Evolutionary conservation across 2,113 vertebrate species (phyloP).

Genomic region (Amia ocellicauda): DNA sequence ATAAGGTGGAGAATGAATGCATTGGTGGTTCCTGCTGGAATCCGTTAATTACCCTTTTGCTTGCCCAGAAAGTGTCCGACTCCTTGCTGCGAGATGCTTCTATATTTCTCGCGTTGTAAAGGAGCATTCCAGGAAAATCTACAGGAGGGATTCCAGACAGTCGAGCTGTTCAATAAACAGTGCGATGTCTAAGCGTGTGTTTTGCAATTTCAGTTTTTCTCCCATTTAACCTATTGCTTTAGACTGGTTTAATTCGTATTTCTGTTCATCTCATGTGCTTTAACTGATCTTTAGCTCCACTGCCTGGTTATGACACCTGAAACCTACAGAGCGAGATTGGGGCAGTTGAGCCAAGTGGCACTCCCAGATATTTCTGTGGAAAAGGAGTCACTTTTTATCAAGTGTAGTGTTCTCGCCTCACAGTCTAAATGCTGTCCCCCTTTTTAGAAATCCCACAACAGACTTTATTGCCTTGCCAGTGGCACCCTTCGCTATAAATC

Average conservation of each 20-base stretch:
- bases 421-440: too few relatives aligned
- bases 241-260: constrained; percentile 42
- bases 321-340: constrained; percentile 69
- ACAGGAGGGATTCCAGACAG: too few relatives aligned
- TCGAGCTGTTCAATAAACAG: neutral
- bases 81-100: neutral
- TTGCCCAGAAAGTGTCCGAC: neutral
- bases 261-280: constrained; percentile 39
- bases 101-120: neutral
- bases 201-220: neutral
- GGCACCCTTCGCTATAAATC: too few relatives aligned
- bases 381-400: too few relatives aligned
- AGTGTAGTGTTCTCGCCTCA: too few relatives aligned
- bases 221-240: constrained; percentile 16
- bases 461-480: too few relatives aligned
- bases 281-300: constrained; percentile 71
- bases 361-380: too few relatives aligned
- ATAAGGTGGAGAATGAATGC: neutral
- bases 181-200: neutral
- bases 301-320: constrained; percentile 72
- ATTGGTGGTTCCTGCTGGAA: neutral
- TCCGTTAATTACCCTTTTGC: neutral
- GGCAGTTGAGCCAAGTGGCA: too few relatives aligned
- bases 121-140: constrained; percentile 22
- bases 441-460: too few relatives aligned